A percentile compares a stretch with the other conserved stretches of the same genome.
Conservation (phyloP, 2,113 vertebrate species). For the Polyodon spathula region DNA sequence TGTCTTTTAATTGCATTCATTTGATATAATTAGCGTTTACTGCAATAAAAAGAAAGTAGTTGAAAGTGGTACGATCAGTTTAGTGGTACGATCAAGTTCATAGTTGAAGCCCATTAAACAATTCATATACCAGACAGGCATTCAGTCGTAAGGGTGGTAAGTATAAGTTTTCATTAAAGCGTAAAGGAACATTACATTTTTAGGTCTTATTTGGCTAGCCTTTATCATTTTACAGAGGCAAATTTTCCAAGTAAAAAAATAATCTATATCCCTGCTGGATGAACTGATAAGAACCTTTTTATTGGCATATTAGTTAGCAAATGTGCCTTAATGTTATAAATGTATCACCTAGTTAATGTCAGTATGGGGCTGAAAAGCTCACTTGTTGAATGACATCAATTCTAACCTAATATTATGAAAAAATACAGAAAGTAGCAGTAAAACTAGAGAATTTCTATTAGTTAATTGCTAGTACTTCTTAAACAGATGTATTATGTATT, state of each 20-base stretch:
- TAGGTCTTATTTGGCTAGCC: conserved; percentile 53
- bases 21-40: conserved; percentile 61
- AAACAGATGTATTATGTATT: too few species aligned
- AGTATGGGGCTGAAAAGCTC: too few species aligned
- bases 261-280: too few species aligned
- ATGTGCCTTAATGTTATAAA: not conserved
- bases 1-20: conserved; percentile 64
- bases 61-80: conserved; percentile 67
- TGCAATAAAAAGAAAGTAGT: conserved; percentile 64
- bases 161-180: conserved; percentile 56
- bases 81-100: conserved; percentile 43
- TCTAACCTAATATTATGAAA: too few species aligned
- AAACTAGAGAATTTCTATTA: too few species aligned
- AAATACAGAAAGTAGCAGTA: too few species aligned
- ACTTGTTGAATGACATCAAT: too few species aligned
- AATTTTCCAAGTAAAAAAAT: not conserved
- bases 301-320: too few species aligned
- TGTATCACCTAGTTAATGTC: not conserved
- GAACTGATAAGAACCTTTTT: too few species aligned
- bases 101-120: conserved; percentile 33
- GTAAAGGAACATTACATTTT: conserved; percentile 62
- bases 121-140: conserved; percentile 45
- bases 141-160: conserved; percentile 50
- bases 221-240: conserved; percentile 18
- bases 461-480: too few species aligned